Conservation (phyloP, 2,888 invertebrate species). For the Mantis religiosa region DNA sequence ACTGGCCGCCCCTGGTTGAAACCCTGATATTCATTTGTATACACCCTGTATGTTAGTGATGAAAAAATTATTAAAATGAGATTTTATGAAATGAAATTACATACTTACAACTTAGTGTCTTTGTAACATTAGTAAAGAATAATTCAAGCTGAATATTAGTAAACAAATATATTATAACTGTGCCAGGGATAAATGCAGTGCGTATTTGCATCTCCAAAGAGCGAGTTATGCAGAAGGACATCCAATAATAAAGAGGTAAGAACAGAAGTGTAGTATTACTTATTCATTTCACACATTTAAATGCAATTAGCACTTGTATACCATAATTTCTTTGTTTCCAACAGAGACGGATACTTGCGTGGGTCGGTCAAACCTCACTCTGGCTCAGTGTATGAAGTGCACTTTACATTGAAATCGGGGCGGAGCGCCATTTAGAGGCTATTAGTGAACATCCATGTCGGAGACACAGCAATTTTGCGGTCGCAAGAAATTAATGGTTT, state of each 20-base stretch:
- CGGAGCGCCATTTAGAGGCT: not conserved
- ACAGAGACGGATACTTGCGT: not conserved
- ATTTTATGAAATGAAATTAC: too few species aligned
- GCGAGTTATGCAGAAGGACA: not conserved
- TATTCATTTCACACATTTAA: not conserved
- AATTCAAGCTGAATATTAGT: too few species aligned
- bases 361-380: not conserved
- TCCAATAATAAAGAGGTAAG: not conserved
- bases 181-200: too few species aligned
- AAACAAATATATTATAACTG: too few species aligned
- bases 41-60: too few species aligned
- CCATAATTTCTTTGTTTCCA: not conserved
- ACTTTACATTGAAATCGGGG: not conserved
- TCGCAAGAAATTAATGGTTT: not conserved
- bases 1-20: too few species aligned
- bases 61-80: too few species aligned
- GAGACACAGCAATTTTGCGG: not conserved
- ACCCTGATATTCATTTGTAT: too few species aligned
- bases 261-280: not conserved
- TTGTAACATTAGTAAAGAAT: too few species aligned
- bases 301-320: not conserved
- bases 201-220: too few species aligned
- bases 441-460: not conserved
- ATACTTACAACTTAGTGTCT: too few species aligned
- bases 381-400: not conserved